These are phyloP conservation scores for Aulostomus chinensis DNA, from an alignment of 2,797 vertebrate species.

Conservation along the genomic window DNA sequence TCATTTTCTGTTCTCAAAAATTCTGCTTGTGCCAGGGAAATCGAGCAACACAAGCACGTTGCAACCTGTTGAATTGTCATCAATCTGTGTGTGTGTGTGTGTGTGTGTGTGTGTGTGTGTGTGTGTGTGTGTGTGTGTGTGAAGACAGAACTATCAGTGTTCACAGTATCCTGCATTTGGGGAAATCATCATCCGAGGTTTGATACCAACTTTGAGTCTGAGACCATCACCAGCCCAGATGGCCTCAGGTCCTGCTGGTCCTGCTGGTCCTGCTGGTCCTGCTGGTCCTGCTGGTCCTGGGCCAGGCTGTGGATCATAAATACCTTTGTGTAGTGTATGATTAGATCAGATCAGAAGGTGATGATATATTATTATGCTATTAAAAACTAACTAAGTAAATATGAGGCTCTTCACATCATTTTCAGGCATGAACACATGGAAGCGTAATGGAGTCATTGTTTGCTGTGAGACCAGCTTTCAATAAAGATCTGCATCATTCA, in stretches of 20 bases:
- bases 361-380: conserved; percentile 20
- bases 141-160: too few relatives aligned
- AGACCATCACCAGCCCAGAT: too few relatives aligned
- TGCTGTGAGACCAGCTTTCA: conserved; percentile 19
- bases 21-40: background rate
- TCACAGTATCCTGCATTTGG: too few relatives aligned
- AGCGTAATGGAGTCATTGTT: conserved; percentile 28
- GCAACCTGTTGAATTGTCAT: conserved; percentile 19
- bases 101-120: too few relatives aligned
- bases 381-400: conserved; percentile 17
- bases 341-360: conserved; percentile 15
- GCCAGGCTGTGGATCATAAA: conserved; percentile 23
- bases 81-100: background rate
- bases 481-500: conserved; percentile 56
- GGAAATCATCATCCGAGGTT: too few relatives aligned
- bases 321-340: conserved; percentile 23
- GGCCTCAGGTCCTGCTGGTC: conserved; percentile 12
- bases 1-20: too few relatives aligned
- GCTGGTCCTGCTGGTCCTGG: conserved; percentile 11
- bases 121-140: too few relatives aligned
- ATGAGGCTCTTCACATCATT: conserved; percentile 17
- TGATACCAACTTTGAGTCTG: too few relatives aligned
- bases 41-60: conserved; percentile 19
- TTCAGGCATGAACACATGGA: conserved; percentile 13
- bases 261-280: conserved; percentile 2